Conservation (phyloP, 2,888 invertebrate species). For the Lydus trimaculatus region DNA sequence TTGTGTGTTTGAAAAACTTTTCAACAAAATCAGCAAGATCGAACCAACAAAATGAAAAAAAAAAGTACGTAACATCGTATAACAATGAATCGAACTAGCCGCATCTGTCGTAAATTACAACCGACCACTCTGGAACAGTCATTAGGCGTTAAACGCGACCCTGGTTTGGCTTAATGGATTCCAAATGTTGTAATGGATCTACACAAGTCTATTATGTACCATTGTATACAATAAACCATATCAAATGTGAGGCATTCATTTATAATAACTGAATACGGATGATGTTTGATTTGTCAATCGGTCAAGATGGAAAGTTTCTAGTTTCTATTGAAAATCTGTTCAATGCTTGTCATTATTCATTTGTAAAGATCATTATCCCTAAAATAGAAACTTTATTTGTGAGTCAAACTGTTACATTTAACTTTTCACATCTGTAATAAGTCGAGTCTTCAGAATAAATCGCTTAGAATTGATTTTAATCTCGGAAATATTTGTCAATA, state of each 20-base stretch:
- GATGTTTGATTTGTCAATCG: background rate
- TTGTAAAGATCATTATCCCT: background rate
- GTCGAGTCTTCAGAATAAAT: background rate
- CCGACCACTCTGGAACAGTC: slow-evolving; percentile 32
- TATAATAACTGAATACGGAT: background rate
- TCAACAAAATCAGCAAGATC: background rate
- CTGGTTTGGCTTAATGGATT: slow-evolving; percentile 36
- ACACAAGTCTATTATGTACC: slow-evolving; percentile 24
- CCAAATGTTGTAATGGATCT: slow-evolving; percentile 36
- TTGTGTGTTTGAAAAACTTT: no score
- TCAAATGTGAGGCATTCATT: slow-evolving; percentile 15
- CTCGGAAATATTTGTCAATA: no score
- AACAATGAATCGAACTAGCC: background rate
- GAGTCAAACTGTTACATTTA: background rate
- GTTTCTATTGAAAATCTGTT: no score
- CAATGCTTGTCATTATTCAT: no score
- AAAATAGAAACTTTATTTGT: no score
- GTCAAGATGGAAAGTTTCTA: background rate
- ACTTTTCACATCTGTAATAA: background rate
- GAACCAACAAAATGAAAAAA: background rate
- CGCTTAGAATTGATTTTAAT: background rate
- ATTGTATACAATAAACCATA: slow-evolving; percentile 14
- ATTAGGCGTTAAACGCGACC: slow-evolving; percentile 37
- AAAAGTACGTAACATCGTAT: background rate
- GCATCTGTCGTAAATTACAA: slow-evolving; percentile 31